Percentiles rank a stretch among this genome's conserved stretches.
Evolutionary conservation across 2,113 vertebrate genomes (phyloP).

Genomic region (Serilophus lunatus): DNA sequence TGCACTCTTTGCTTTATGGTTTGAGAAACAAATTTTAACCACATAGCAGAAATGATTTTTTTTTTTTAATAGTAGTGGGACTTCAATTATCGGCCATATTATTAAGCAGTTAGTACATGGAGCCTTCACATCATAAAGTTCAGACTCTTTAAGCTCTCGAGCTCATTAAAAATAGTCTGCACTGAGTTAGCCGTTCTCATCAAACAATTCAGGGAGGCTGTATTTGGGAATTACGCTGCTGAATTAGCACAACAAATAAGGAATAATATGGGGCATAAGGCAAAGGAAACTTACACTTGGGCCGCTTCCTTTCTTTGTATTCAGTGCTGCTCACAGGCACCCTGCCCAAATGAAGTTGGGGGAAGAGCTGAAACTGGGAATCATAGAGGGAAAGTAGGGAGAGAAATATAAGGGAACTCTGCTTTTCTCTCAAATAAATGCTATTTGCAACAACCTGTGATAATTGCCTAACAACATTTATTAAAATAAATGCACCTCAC

Average conservation of each 20-base stretch:
- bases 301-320: slow-evolving; percentile 27
- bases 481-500: neutral
- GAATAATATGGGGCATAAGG: slow-evolving; percentile 18
- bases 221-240: slow-evolving; percentile 36
- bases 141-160: neutral
- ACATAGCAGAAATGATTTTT: neutral
- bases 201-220: slow-evolving; percentile 20
- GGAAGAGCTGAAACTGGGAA: slow-evolving; percentile 3
- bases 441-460: neutral
- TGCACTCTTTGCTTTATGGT: neutral
- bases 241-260: slow-evolving; percentile 55
- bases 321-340: neutral
- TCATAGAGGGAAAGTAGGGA: neutral
- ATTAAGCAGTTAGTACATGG: neutral
- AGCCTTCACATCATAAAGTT: neutral
- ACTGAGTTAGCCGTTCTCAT: slow-evolving; percentile 50
- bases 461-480: neutral
- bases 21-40: slow-evolving; percentile 36
- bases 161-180: slow-evolving; percentile 25
- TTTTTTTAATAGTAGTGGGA: neutral
- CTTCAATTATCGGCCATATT: neutral
- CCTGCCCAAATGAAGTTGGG: slow-evolving; percentile 26
- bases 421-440: neutral
- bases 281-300: slow-evolving; percentile 29
- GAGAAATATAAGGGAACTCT: neutral